A percentile compares a stretch with the other conserved stretches of the same genome.
Evolutionary conservation across 2,113 vertebrate species (phyloP).

Genomic region (Saccopteryx bilineata): DNA sequence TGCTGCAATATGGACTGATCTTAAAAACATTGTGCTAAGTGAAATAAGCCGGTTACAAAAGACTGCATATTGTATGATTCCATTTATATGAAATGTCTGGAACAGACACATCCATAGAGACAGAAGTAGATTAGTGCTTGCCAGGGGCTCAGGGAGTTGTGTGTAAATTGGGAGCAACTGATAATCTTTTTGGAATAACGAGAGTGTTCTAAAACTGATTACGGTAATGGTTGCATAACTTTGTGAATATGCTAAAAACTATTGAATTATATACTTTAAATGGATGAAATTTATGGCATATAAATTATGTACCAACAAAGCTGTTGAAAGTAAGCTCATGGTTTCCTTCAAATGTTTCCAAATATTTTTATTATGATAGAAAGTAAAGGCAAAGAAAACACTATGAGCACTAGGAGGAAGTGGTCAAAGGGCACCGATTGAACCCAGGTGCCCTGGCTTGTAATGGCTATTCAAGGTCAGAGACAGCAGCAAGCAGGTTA

Average conservation of each 20-base stretch:
- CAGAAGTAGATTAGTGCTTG: constrained; percentile 1
- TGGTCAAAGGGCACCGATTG: neutral
- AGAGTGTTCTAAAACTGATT: constrained; percentile 30
- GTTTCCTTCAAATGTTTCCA: constrained; percentile 6
- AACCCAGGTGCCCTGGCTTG: neutral
- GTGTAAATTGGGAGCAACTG: neutral
- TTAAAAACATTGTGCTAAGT: constrained; percentile 4
- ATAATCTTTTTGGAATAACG: neutral
- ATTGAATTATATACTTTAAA: neutral
- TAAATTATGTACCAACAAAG: constrained; percentile 12
- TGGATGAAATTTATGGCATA: neutral
- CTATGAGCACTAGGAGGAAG: neutral
- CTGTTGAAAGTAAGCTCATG: constrained; percentile 30
- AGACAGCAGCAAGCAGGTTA: neutral
- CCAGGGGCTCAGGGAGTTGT: neutral
- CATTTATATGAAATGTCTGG: neutral
- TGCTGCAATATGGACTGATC: constrained; percentile 15
- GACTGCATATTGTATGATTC: neutral
- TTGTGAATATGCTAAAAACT: neutral
- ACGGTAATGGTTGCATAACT: neutral
- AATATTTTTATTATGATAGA: constrained; percentile 27
- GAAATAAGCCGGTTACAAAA: constrained; percentile 25
- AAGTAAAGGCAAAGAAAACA: neutral
- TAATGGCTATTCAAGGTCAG: neutral
- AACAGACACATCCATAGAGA: neutral